These are phyloP conservation scores for Colaptes auratus DNA, from an alignment of 2,113 vertebrate genomes.

Conservation along the genomic window DNA sequence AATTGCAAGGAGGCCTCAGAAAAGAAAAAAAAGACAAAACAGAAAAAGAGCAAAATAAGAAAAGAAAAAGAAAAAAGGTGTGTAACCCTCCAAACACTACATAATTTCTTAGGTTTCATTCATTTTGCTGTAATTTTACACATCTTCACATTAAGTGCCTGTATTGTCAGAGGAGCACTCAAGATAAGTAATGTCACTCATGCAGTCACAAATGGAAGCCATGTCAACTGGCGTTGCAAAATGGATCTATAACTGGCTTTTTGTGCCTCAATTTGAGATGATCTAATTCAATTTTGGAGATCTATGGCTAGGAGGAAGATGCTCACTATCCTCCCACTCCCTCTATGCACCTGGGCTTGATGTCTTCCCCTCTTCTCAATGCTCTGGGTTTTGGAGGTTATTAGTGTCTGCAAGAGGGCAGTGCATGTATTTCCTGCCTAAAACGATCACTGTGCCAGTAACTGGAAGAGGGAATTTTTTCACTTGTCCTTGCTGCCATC, in stretches of 20 bases:
- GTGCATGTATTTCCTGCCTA: not conserved
- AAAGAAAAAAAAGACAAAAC: not conserved
- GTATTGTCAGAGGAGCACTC: slow-evolving; percentile 71
- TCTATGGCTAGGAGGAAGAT: slow-evolving; percentile 65
- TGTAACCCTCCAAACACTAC: not conserved
- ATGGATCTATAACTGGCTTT: slow-evolving; percentile 79
- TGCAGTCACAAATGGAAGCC: slow-evolving; percentile 75
- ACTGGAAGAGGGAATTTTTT: not conserved
- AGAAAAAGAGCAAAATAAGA: not conserved
- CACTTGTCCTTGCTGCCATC: not conserved
- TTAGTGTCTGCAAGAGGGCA: slow-evolving; percentile 12
- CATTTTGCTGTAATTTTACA: slow-evolving; percentile 46
- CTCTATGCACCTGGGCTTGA: not conserved
- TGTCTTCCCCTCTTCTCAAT: slow-evolving; percentile 4
- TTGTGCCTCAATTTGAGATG: slow-evolving; percentile 77
- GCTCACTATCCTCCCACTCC: not conserved
- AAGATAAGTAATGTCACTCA: slow-evolving; percentile 74
- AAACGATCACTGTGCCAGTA: not conserved
- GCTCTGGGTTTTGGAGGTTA: slow-evolving; percentile 14
- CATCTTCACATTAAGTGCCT: slow-evolving; percentile 68
- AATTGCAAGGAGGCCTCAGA: slow-evolving; percentile 18
- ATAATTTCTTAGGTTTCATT: slow-evolving; percentile 33
- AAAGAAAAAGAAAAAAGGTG: too few relatives aligned
- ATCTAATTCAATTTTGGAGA: slow-evolving; percentile 80
- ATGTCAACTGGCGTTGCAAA: slow-evolving; percentile 61